Evolutionary conservation across 2,888 invertebrate species (phyloP), one percentile per base, ranked within the genome.

Genomic region (Mycalesis mineus): DNA sequence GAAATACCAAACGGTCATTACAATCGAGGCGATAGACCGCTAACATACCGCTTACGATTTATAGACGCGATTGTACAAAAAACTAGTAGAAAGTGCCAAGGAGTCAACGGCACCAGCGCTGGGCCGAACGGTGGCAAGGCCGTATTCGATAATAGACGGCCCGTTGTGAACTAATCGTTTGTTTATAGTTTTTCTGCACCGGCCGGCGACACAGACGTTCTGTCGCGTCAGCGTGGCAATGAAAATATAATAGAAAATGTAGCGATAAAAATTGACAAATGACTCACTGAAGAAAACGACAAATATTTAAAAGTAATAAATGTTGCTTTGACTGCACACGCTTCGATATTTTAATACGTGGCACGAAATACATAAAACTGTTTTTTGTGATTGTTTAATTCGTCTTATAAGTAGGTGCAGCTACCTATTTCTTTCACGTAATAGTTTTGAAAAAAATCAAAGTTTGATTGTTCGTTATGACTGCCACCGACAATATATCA

Each of bases 51-150:
- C 6, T 47, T 15, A 51, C 60, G 62, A 64, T 67, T 63, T 64
- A 63, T 62, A 55, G 61, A 36, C 47, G 60, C 61, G 68, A 70
- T 69, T 68, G 80, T 75, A 31, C 31, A 45, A 84, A 84, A 83
- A 82, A 81, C 75, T 69, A 68, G 71, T 84, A 84, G 86, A 86
- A 87, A 87, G 87, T 76, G 78, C 74, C 77, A 73, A 78, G 77
- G 84, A 82, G 84, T 88, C 85, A 86, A 82, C 83, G 84, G 78
- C 85, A 82, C 77, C 86, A 81, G 84, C 81, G 74, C 67, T 74
- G 78, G 77, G 83, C 82, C 88, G 85, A 86, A 77, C 76, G 78
- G 84, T 75, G 80, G 77, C 88, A 88, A 88, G 88, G 88, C 88
- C 87, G 76, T 77, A 75, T 82, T 82, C 81, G 82, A 84, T 85